A percentile compares a stretch with the other conserved stretches of the same genome.
phyloP scores from a whole-genome alignment of 1,140 invertebrate species.

The Parasteatoda tepidariorum region DNA sequence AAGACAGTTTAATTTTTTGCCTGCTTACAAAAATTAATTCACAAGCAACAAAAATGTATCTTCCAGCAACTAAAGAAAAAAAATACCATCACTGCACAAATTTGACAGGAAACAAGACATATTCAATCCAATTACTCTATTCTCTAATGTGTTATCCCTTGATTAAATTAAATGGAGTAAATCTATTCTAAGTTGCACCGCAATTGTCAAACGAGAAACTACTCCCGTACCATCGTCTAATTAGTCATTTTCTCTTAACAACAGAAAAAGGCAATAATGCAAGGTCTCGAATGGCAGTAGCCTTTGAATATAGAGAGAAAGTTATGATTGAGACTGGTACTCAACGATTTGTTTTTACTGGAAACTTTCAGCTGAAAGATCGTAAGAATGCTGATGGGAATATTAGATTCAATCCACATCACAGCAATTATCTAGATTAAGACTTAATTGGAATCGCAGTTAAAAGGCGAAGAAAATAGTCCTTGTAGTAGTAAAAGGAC shows the following conservation, averaged over 20 bases:
- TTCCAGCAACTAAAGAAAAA: background rate
- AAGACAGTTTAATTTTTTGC: background rate
- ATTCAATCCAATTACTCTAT: slow-evolving; percentile 24
- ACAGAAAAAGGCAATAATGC: slow-evolving; percentile 6
- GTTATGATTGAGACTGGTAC: background rate
- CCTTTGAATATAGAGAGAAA: slow-evolving; percentile 10
- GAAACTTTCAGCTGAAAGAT: background rate
- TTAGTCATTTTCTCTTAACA: slow-evolving; percentile 30
- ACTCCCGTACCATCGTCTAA: background rate
- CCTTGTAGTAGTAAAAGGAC: background rate
- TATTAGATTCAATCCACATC: background rate
- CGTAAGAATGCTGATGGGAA: slow-evolving; percentile 9
- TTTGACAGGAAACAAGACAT: background rate
- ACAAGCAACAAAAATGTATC: background rate
- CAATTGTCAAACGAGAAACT: slow-evolving; percentile 23
- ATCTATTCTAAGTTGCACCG: slow-evolving; percentile 21
- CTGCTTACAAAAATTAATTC: background rate
- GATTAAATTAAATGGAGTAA: slow-evolving; percentile 35
- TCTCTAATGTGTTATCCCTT: slow-evolving; percentile 32
- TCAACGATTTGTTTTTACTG: slow-evolving; percentile 16
- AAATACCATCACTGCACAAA: background rate
- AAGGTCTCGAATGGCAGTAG: background rate
- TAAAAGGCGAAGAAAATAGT: background rate
- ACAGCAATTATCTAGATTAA: slow-evolving; percentile 27
- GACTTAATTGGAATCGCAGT: background rate